These are phyloP conservation scores for Centropus unirufus DNA, from an alignment of 2,113 vertebrate genomes.

Conservation along the genomic window DNA sequence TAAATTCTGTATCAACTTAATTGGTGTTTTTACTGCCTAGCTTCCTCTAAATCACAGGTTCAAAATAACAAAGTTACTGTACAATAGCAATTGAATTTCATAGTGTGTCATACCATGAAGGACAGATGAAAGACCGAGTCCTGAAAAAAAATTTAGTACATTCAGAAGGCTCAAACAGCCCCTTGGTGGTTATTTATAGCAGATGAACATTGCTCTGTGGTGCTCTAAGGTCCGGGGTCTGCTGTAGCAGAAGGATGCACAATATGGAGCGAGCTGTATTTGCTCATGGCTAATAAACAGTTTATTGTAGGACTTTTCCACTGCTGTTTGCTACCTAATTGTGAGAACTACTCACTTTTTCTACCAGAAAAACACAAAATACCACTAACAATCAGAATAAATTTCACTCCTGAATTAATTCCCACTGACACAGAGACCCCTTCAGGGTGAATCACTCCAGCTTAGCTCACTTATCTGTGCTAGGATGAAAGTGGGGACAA, in stretches of 20 bases:
- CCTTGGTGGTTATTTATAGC: background rate
- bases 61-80: background rate
- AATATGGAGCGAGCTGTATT: background rate
- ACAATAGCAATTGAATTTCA: background rate
- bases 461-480: background rate
- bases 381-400: background rate
- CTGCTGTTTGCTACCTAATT: background rate
- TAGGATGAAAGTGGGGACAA: background rate
- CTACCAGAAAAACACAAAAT: background rate
- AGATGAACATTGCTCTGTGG: background rate
- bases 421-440: background rate
- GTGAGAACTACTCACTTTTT: background rate
- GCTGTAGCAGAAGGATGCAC: background rate
- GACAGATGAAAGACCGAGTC: background rate
- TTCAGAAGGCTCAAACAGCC: background rate
- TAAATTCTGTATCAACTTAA: background rate
- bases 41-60: background rate
- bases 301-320: background rate
- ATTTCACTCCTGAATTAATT: background rate
- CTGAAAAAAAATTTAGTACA: background rate
- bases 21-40: background rate
- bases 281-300: background rate
- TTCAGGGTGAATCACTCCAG: background rate
- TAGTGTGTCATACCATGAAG: background rate
- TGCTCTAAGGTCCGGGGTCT: background rate